phyloP scores from a whole-genome alignment of 2,888 invertebrate species.

The Xestobium rufovillosum region DNA sequence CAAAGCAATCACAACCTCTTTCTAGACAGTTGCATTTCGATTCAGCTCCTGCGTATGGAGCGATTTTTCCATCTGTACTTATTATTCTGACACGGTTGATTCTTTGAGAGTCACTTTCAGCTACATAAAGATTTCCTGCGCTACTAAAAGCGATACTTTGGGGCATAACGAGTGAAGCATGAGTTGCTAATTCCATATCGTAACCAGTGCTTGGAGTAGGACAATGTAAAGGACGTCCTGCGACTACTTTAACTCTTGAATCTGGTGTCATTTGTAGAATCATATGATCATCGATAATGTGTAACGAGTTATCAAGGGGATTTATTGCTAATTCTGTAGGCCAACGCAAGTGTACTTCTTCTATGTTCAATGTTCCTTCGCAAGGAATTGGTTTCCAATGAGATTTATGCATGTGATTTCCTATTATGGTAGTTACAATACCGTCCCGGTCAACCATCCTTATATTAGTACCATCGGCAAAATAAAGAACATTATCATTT shows the following conservation, averaged over 20 bases:
- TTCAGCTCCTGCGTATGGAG: conserved; percentile 90
- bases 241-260: conserved; percentile 84
- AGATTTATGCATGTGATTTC: conserved; percentile 86
- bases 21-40: conserved; percentile 91
- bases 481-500: conserved; percentile 84
- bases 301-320: conserved; percentile 87
- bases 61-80: conserved; percentile 88
- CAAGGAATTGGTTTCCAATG: conserved; percentile 93
- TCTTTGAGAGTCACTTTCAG: conserved; percentile 92
- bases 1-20: conserved; percentile 85
- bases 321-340: conserved; percentile 93
- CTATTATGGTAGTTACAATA: conserved; percentile 85
- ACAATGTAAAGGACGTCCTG: conserved; percentile 89
- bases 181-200: conserved; percentile 82
- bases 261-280: conserved; percentile 86
- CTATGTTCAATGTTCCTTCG: conserved; percentile 83
- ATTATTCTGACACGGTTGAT: conserved; percentile 87
- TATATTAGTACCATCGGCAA: conserved; percentile 91
- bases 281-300: conserved; percentile 96
- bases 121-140: conserved; percentile 85
- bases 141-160: conserved; percentile 92
- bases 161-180: conserved; percentile 85
- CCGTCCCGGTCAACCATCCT: conserved; percentile 88
- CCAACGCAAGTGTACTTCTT: conserved; percentile 91
- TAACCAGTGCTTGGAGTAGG: conserved; percentile 72